Evolutionary conservation across 2,797 vertebrate species (phyloP), one percentile per base, ranked within the genome.

Genomic region (Helostoma temminkii): DNA sequence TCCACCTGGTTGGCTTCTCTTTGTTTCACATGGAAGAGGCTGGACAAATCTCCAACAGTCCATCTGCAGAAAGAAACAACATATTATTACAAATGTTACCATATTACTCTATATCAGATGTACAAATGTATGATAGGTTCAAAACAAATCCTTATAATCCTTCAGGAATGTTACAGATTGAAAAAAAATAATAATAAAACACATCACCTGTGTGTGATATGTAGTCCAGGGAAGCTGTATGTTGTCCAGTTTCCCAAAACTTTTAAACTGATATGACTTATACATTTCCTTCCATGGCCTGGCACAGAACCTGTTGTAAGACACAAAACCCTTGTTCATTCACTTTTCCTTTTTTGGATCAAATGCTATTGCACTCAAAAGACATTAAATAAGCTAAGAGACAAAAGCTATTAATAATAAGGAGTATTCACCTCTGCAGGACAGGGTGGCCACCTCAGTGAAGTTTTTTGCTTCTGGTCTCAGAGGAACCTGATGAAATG

Each of bases 391-490:
- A 14, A 50, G 24, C n/a, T n/a, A n/a, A n/a, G n/a, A n/a, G n/a
- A n/a, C n/a, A n/a, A n/a, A n/a, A n/a, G n/a, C n/a, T n/a, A n/a
- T n/a, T n/a, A n/a, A n/a, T n/a, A n/a, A n/a, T n/a, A 43, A 50
- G 8, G 22, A n/a, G 8, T 19, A 74, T 76, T 88, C 88, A 99
- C 97, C 96, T 96, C 90, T 94, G 91, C 96, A 99, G 80, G 92
- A 89, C 73, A 99, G 83, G 21, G 94, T 93, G 53, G 96, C 96
- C 69, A 98, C 95, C 88, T 95, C 94, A 60, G 95, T 98, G 66
- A 99, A 96, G 91, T 98, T 97, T 70, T 93, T 95, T 41, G 93
- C 85, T 18, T 96, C 95, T 30, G 96, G 93, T 78, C 92, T 93
- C 1, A 99, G 92, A 12, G 94, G 87, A 61, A 96, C 82, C 68